phyloP scores from a whole-genome alignment of 2,888 invertebrate species.

The Homarus gammarus region DNA sequence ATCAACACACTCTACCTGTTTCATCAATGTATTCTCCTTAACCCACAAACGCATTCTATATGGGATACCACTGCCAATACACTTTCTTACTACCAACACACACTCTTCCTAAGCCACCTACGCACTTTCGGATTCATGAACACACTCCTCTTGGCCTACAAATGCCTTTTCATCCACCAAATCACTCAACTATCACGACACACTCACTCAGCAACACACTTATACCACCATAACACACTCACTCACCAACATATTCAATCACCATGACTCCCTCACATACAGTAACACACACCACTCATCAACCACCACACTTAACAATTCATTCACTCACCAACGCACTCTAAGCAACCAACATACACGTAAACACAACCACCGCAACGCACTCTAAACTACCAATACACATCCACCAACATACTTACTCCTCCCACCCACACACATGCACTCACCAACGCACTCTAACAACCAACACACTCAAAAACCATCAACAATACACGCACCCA shows the following conservation, averaged over 20 bases:
- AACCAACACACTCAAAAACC: no score
- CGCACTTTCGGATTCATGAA: no score
- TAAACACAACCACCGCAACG: neutral
- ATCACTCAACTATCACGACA: no score
- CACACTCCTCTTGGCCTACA: neutral
- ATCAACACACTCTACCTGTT: no score
- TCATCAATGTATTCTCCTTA: no score
- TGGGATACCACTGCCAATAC: no score
- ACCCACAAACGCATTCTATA: no score
- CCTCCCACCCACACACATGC: neutral
- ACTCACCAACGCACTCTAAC: conserved; percentile 16
- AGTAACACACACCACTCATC: neutral
- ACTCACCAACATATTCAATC: no score
- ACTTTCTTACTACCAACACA: no score
- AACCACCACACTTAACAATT: no score
- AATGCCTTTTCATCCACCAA: neutral
- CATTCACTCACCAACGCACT: neutral
- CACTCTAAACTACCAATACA: neutral
- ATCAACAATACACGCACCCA: conserved; percentile 19
- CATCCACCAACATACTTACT: conserved; percentile 5
- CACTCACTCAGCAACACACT: neutral
- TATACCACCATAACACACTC: neutral
- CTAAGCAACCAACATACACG: no score
- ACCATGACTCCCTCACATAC: neutral
- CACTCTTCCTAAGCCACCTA: no score